Evolutionary conservation across 2,113 vertebrate species (phyloP).

Genomic region (Chelonoidis abingdonii): DNA sequence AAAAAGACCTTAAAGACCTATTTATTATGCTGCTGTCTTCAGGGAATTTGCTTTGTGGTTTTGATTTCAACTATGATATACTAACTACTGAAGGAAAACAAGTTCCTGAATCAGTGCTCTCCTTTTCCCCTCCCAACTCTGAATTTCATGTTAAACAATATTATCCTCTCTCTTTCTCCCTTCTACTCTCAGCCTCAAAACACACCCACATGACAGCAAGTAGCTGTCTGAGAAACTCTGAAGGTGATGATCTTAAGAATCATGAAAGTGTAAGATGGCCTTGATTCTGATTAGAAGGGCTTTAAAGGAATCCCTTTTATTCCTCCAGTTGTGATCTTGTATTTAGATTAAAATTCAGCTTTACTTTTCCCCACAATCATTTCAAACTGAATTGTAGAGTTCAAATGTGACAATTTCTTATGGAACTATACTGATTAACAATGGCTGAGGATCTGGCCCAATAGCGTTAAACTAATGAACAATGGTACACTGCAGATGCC

Average conservation of each 20-base stretch:
- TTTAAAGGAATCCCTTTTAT: conserved; percentile 33
- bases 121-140: neutral
- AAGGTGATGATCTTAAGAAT: conserved; percentile 12
- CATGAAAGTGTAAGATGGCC: neutral
- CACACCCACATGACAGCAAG: neutral
- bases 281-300: conserved; percentile 10
- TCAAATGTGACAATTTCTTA: conserved; percentile 16
- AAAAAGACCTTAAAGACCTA: conserved; percentile 72
- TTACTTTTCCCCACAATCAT: conserved; percentile 12
- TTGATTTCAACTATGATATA: conserved; percentile 75
- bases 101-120: conserved; percentile 47
- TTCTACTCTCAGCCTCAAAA: conserved; percentile 11
- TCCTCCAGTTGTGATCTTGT: neutral
- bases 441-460: neutral
- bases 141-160: conserved; percentile 30
- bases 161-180: conserved; percentile 3
- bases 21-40: conserved; percentile 71
- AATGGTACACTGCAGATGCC: neutral
- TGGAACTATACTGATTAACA: neutral
- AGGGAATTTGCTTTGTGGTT: conserved; percentile 67
- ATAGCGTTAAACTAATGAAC: neutral
- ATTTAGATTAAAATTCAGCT: conserved; percentile 39
- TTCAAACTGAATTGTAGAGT: conserved; percentile 1
- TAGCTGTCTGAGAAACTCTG: neutral
- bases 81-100: conserved; percentile 51